phyloP scores from a whole-genome alignment of 2,113 vertebrate genomes.

The Perca flavescens region DNA sequence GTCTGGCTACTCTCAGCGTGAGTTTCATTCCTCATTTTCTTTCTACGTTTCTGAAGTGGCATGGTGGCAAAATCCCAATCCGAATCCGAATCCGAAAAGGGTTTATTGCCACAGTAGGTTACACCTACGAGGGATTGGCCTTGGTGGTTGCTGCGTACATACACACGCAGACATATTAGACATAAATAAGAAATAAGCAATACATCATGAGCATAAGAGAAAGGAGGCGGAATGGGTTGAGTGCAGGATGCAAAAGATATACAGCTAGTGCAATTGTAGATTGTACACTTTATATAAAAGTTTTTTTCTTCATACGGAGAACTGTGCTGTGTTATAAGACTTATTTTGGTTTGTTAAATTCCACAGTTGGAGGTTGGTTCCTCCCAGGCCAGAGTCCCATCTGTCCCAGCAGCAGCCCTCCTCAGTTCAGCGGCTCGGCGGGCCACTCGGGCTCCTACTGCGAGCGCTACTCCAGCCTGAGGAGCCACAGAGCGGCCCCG shows the following conservation, averaged over 20 bases:
- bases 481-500: slow-evolving; percentile 82
- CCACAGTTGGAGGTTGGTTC: slow-evolving; percentile 87
- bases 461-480: slow-evolving; percentile 85
- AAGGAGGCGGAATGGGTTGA: too few species aligned
- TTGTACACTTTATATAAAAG: not conserved
- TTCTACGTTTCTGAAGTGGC: not conserved
- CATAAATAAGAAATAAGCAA: too few species aligned
- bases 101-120: too few species aligned
- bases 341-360: not conserved
- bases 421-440: slow-evolving; percentile 81
- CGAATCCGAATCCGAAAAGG: too few species aligned
- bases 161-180: too few species aligned
- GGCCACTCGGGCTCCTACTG: slow-evolving; percentile 86
- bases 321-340: not conserved
- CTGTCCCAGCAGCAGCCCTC: slow-evolving; percentile 86
- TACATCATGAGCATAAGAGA: too few species aligned
- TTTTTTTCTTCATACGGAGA: too few species aligned
- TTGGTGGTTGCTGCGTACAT: too few species aligned
- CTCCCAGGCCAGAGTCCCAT: slow-evolving; percentile 84
- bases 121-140: too few species aligned
- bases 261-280: too few species aligned
- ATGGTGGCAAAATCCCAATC: too few species aligned
- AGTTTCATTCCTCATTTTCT: slow-evolving; percentile 39
- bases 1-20: slow-evolving; percentile 86
- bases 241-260: too few species aligned